These are phyloP conservation scores for Pardalotus punctatus DNA, from an alignment of 2,113 vertebrate species.

Conservation along the genomic window DNA sequence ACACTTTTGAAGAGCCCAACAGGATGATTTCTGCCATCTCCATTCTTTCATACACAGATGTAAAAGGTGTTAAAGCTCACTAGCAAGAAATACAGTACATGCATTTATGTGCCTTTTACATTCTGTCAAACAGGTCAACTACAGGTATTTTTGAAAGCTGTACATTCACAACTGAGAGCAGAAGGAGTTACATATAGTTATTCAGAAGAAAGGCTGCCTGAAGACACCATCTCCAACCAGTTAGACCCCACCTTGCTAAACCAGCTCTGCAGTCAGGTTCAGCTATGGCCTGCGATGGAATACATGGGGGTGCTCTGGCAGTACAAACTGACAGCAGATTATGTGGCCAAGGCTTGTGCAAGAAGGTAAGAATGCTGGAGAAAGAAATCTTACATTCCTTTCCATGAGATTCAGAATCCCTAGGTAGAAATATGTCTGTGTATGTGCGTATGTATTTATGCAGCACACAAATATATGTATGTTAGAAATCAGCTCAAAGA, in stretches of 20 bases:
- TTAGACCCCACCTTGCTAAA: slow-evolving; percentile 70
- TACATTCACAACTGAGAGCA: slow-evolving; percentile 76
- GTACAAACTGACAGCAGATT: slow-evolving; percentile 83
- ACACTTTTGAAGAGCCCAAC: not conserved
- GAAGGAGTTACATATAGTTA: slow-evolving; percentile 70
- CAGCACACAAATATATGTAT: not conserved
- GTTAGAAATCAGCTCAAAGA: not conserved
- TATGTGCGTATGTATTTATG: not conserved
- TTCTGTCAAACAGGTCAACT: slow-evolving; percentile 74
- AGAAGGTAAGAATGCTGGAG: slow-evolving; percentile 54
- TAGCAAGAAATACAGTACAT: not conserved
- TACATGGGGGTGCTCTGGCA: slow-evolving; percentile 86
- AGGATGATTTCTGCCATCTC: not conserved
- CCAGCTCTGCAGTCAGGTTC: slow-evolving; percentile 79
- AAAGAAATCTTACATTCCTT: not conserved
- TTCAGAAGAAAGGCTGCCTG: slow-evolving; percentile 32
- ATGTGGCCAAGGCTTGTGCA: slow-evolving; percentile 64
- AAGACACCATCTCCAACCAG: not conserved
- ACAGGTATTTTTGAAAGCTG: slow-evolving; percentile 74
- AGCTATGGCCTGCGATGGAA: slow-evolving; percentile 92
- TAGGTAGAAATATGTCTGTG: not conserved
- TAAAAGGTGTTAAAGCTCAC: not conserved
- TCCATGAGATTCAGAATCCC: not conserved
- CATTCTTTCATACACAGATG: not conserved
- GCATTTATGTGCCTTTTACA: not conserved